Base-by-base conservation (phyloP, 2,113 vertebrate species). In the Pampusana beccarii region DNA sequence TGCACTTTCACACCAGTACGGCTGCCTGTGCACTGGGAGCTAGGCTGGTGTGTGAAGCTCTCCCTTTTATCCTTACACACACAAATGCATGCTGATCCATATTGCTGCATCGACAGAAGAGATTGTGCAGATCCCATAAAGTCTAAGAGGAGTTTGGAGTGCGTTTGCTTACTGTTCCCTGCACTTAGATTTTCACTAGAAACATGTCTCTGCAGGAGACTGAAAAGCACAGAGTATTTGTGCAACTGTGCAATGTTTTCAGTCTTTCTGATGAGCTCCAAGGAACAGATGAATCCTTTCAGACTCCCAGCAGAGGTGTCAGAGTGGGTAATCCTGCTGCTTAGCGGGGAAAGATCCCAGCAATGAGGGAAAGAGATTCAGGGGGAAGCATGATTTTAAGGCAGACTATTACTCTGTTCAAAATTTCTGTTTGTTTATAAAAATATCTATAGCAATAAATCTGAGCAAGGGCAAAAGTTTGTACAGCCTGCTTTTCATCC, bases 1-100 rank as follows among this genome's bases (percentile, higher is more conserved):
- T 56, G 57, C 61, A 6, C 18, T 70, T 67, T 36, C 57, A 44
- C 0, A 0, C 13, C 1, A 0, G 42, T n/a, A 6, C 2, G 5
- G 53, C 62, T 56, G 44, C 40, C 14, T 1, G 1, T 8, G 15
- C 7, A 3, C 65, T 23, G 33, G 34, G 57, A 42, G n/a, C 64
- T n/a, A 46, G 2, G 1, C 31, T 2, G 10, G 13, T 31, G 46
- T 5, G 3, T 13, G 48, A 62, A 33, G 44, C 50, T 64, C 29
- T 69, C 48, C 29, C 23, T 60, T 40, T 81, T 36, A 38, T 69
- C 90, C 17, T n/a, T 42, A 4, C 18, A 58, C 25, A 1, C 29
- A 16, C 38, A 56, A 60, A 34, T 18, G 5, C 1, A 0, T 44
- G 48, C 24, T 73, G 50, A 50, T 69, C 44, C 7, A 0, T 66